Evolutionary conservation across 2,888 invertebrate genomes (phyloP), one percentile per base, ranked within the genome.

Genomic region (Geophilus truncorum): DNA sequence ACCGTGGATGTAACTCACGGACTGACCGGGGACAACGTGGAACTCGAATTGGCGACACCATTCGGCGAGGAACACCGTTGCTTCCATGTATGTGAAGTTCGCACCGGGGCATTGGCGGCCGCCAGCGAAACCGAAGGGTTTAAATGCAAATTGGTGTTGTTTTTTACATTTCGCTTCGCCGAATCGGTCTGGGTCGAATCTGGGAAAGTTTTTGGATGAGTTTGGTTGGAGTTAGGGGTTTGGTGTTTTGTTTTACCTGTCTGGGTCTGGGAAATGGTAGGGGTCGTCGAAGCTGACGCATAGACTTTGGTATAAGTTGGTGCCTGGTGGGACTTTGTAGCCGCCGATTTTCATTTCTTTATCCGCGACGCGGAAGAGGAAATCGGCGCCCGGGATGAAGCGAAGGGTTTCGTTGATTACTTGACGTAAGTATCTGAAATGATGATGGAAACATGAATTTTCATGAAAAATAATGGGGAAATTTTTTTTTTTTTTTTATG

Each of bases 51-150:
- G 32, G 9, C 76, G 75, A 23, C 75, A 76, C 80, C 80, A 80
- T 70, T 80, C 76, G 25, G 75, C 76, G 1, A 80, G 18, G n/a
- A 76, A 76, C 10, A 80, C 36, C 10, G 75, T 82, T 3, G 84
- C 84, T 82, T 87, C 85, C 18, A 83, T 79, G 78, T 86, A 85
- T 0, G 86, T 84, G 82, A 86, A 85, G 23, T 84, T 84, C 77
- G 32, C 57, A 2, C 85, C 85, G 10, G 85, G 85, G 81, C 85
- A 85, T 28, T 83, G 83, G 5, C 86, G 83, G 80, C 86, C 86
- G 12, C 87, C 87, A 28, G 83, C 82, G 84, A 88, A 86, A 3
- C 87, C 88, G 84, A 87, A 88, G 0, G 87, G 87, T 76, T 84
- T 83, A 82, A 86, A 88, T 1, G 85, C 84, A 23, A 85, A 83